These are phyloP conservation scores for Phymorhynchus buccinoides DNA, from an alignment of 1,140 invertebrate genomes.

Conservation along the genomic window DNA sequence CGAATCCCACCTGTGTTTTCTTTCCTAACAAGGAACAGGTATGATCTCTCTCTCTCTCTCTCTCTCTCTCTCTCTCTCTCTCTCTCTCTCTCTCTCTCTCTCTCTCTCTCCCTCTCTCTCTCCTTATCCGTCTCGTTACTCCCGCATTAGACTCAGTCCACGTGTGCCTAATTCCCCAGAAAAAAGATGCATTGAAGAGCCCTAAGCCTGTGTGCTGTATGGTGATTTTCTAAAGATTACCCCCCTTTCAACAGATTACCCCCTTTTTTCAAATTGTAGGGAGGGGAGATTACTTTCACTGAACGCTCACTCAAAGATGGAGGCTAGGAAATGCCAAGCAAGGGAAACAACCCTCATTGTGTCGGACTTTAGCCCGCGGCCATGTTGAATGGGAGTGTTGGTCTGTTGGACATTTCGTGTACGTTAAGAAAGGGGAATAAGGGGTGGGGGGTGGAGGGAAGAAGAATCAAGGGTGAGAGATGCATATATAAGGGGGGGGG, in stretches of 20 bases:
- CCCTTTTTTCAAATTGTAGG: neutral
- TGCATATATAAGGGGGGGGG: too few relatives aligned
- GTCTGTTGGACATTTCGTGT: too few relatives aligned
- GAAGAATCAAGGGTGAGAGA: too few relatives aligned
- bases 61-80: too few relatives aligned
- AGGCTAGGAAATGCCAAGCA: neutral
- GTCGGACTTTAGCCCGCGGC: neutral
- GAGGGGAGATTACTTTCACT: neutral
- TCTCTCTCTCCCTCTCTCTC: too few relatives aligned
- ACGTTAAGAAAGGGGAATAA: too few relatives aligned
- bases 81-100: too few relatives aligned
- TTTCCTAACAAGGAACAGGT: constrained; percentile 7
- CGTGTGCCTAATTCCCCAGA: neutral
- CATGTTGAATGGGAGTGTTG: neutral
- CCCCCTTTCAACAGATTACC: neutral
- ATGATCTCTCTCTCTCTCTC: too few relatives aligned
- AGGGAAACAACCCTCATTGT: neutral
- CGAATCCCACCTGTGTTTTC: constrained; percentile 1
- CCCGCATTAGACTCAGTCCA: neutral
- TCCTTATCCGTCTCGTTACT: neutral
- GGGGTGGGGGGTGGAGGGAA: too few relatives aligned
- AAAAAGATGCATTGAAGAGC: neutral
- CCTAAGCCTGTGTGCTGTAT: neutral
- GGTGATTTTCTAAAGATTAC: neutral
- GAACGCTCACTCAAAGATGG: neutral